A percentile compares a stretch with the other conserved stretches of the same genome.
phyloP scores from a whole-genome alignment of 2,113 vertebrate genomes.

The Sebastes schlegelii region DNA sequence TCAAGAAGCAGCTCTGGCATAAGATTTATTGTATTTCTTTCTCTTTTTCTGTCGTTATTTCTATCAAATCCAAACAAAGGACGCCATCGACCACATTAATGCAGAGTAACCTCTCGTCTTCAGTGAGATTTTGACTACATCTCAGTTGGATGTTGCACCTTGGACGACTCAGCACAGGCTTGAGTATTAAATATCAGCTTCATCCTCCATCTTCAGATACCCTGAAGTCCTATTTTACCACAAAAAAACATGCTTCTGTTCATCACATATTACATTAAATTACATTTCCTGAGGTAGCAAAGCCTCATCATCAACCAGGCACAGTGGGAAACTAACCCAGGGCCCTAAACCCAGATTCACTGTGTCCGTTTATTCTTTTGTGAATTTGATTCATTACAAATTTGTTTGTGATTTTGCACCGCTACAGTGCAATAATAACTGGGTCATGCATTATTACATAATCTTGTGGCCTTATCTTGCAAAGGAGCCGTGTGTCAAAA shows the following conservation, averaged over 20 bases:
- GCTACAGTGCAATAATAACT: not conserved
- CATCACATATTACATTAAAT: not conserved
- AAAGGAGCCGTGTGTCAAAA: not conserved
- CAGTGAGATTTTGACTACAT: not conserved
- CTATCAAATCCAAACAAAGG: conserved; percentile 6
- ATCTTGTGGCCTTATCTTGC: not conserved
- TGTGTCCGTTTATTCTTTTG: not conserved
- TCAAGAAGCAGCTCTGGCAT: not conserved
- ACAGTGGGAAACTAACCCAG: not conserved
- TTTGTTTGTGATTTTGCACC: conserved; percentile 6
- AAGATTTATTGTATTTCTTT: conserved; percentile 3
- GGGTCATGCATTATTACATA: not conserved
- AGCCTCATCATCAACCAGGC: not conserved
- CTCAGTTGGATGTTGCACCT: not conserved
- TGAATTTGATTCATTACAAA: not conserved
- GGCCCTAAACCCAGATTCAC: not conserved
- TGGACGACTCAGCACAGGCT: not conserved
- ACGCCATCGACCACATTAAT: conserved; percentile 15
- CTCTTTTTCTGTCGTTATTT: conserved; percentile 3
- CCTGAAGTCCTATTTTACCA: not conserved
- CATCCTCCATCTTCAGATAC: not conserved
- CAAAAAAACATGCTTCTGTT: not conserved
- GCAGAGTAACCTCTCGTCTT: not conserved
- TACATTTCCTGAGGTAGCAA: not conserved
- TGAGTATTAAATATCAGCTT: not conserved